These are phyloP conservation scores for Cotesia typhae DNA, from an alignment of 1,140 invertebrate genomes.

Conservation along the genomic window DNA sequence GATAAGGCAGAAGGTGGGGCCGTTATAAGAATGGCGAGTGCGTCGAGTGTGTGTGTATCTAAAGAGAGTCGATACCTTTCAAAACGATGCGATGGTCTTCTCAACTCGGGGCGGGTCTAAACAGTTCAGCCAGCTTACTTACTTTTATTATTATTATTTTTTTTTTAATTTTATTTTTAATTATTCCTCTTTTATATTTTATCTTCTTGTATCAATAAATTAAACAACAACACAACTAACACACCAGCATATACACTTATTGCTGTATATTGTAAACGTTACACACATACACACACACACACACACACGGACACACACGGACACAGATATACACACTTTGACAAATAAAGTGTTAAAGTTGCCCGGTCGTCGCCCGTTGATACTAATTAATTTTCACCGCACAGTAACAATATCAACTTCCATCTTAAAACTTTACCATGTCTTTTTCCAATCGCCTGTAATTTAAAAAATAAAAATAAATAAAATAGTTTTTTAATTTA, in stretches of 20 bases:
- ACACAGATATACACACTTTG: neutral
- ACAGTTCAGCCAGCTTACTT: neutral
- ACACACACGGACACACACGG: neutral
- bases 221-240: slow-evolving; percentile 4
- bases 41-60: slow-evolving; percentile 12
- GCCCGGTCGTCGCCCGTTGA: slow-evolving; percentile 26
- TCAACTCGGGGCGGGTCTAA: slow-evolving; percentile 15
- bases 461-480: neutral
- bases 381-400: slow-evolving; percentile 30
- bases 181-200: neutral
- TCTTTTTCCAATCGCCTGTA: slow-evolving; percentile 3
- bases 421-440: slow-evolving; percentile 19
- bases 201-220: neutral
- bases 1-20: slow-evolving; percentile 37
- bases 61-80: slow-evolving; percentile 11
- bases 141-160: no score
- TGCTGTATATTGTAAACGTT: neutral
- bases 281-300: neutral
- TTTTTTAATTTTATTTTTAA: neutral
- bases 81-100: slow-evolving; percentile 8
- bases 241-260: slow-evolving; percentile 2
- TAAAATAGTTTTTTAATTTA: no score
- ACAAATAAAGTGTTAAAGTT: neutral
- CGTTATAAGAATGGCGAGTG: slow-evolving; percentile 17
- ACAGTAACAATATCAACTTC: slow-evolving; percentile 21